A percentile compares a stretch with the other conserved stretches of the same genome.
phyloP scores from a whole-genome alignment of 2,797 vertebrate species.

The Acomys russatus region DNA sequence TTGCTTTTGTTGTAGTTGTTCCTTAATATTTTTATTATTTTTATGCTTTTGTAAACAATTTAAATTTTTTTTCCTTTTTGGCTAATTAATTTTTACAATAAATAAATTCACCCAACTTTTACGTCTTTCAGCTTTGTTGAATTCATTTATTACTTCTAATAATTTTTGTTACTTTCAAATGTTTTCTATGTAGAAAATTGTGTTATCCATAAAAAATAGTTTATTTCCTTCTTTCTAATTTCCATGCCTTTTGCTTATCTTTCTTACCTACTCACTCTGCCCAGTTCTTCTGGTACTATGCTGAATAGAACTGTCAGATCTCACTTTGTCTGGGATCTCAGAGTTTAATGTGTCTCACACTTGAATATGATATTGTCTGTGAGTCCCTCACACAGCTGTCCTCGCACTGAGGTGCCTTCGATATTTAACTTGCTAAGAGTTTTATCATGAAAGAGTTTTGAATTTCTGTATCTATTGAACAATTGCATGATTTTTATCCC shows the following conservation, averaged over 20 bases:
- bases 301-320: not conserved
- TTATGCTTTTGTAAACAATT: not conserved
- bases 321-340: not conserved
- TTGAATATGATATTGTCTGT: not conserved
- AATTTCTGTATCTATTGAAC: constrained; percentile 23
- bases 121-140: not conserved
- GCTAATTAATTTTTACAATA: not conserved
- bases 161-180: not conserved
- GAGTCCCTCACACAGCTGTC: not conserved
- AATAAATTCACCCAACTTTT: not conserved
- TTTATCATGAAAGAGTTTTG: not conserved
- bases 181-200: not conserved
- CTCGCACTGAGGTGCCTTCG: not conserved
- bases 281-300: not conserved
- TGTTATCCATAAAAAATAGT: not conserved
- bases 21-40: not conserved
- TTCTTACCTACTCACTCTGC: not conserved
- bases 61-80: not conserved
- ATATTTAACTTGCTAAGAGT: not conserved
- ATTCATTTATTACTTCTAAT: constrained; percentile 14
- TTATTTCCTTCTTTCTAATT: not conserved
- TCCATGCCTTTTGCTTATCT: not conserved
- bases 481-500: constrained; percentile 1
- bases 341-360: not conserved
- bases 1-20: not conserved